Percentiles rank a stretch among this genome's conserved stretches.
Conservation (phyloP, 2,888 invertebrate genomes). For the Drosophila demipolita region DNA sequence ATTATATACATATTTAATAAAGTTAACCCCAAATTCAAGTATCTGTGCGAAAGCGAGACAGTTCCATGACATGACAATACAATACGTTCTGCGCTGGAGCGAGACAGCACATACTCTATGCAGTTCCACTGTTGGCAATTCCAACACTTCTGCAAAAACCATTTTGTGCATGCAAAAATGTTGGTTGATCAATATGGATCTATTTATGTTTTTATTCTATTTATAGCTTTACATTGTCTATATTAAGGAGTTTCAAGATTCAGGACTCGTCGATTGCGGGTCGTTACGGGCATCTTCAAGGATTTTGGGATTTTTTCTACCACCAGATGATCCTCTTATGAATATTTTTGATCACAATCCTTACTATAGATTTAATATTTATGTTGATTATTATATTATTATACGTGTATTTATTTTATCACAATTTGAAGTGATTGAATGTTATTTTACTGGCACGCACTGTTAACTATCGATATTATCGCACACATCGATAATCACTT, state of each 20-base stretch:
- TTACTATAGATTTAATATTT: no score
- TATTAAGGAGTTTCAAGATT: background rate
- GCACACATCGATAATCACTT: conserved; percentile 21
- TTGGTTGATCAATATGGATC: background rate
- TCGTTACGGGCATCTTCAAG: background rate
- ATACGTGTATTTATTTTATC: background rate
- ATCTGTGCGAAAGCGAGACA: conserved; percentile 1
- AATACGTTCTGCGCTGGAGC: conserved; percentile 4
- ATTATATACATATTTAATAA: conserved; percentile 55
- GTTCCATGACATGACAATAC: background rate
- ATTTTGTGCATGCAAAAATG: background rate
- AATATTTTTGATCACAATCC: background rate
- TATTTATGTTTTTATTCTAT: no score
- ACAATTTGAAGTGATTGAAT: background rate
- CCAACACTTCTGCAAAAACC: background rate
- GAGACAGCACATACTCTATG: background rate
- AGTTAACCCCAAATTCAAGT: conserved; percentile 32
- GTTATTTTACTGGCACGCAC: background rate
- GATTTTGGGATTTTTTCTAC: background rate
- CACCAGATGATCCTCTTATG: background rate
- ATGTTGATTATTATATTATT: background rate
- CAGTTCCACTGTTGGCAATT: background rate
- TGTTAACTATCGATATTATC: conserved; percentile 12
- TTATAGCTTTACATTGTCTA: background rate
- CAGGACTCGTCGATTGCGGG: background rate